These are phyloP conservation scores for Tenthredo mesomela DNA, from an alignment of 2,888 invertebrate species.

Conservation along the genomic window DNA sequence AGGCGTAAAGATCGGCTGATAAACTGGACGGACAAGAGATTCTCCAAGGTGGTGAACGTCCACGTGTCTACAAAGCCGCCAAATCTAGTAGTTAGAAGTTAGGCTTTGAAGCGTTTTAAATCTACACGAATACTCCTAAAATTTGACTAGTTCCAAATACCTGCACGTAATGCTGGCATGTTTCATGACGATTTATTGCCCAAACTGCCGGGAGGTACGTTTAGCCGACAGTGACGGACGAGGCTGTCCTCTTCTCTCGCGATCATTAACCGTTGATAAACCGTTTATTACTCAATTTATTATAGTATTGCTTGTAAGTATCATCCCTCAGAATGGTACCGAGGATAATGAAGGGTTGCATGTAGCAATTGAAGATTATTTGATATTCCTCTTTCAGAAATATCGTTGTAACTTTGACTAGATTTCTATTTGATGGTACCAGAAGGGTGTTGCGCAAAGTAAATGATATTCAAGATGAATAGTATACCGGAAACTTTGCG, in stretches of 20 bases:
- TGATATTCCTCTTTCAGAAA: background rate
- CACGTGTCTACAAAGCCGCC: conserved; percentile 7
- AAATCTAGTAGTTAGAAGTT: conserved; percentile 6
- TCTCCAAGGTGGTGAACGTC: conserved; percentile 41
- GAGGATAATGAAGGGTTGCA: background rate
- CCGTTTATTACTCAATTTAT: background rate
- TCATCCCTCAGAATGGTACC: background rate
- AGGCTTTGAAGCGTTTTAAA: background rate
- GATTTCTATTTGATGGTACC: background rate
- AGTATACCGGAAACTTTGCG: conserved; percentile 11
- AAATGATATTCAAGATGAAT: conserved; percentile 21
- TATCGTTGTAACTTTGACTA: background rate
- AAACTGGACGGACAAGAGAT: conserved; percentile 52
- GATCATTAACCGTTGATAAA: conserved; percentile 26
- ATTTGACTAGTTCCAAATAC: background rate
- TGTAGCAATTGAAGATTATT: background rate
- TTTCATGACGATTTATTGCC: conserved; percentile 20
- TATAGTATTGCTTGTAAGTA: background rate
- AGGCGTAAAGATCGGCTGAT: conserved; percentile 73
- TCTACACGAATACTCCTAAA: background rate
- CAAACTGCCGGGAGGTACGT: background rate
- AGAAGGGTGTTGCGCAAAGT: background rate
- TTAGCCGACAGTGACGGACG: conserved; percentile 14
- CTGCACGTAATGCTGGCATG: background rate
- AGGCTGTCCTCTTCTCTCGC: background rate